phyloP scores from a whole-genome alignment of 2,888 invertebrate species.

The Omphaloscelis lunosa region DNA sequence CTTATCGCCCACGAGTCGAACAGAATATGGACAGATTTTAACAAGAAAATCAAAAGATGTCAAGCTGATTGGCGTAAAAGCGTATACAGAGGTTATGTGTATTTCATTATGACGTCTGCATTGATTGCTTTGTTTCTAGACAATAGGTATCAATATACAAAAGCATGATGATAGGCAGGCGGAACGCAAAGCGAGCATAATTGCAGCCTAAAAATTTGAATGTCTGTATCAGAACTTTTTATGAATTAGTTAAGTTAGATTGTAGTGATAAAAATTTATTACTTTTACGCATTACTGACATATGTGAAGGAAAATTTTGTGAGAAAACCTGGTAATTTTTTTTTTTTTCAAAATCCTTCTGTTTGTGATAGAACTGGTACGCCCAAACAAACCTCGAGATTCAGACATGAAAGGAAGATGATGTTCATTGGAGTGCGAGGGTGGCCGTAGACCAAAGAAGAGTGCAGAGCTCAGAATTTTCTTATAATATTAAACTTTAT shows the following conservation, averaged over 20 bases:
- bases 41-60: background rate
- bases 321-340: background rate
- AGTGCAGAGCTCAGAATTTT: too few species aligned
- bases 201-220: background rate
- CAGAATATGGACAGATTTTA: too few species aligned
- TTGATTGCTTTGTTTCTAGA: background rate
- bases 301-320: background rate
- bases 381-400: background rate
- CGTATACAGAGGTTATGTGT: background rate
- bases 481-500: background rate
- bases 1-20: too few species aligned
- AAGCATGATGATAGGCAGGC: background rate
- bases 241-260: background rate
- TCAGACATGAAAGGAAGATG: constrained; percentile 11
- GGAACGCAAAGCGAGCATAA: background rate
- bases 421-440: background rate
- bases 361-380: background rate
- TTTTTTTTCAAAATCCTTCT: background rate
- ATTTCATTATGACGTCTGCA: background rate
- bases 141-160: too few species aligned
- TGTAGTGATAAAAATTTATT: background rate
- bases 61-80: background rate
- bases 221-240: background rate
- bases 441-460: background rate
- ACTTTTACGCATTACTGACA: background rate